Percentiles rank a stretch among this genome's conserved stretches.
Conservation (phyloP, 2,113 vertebrate genomes). For the Grantiella picta region DNA sequence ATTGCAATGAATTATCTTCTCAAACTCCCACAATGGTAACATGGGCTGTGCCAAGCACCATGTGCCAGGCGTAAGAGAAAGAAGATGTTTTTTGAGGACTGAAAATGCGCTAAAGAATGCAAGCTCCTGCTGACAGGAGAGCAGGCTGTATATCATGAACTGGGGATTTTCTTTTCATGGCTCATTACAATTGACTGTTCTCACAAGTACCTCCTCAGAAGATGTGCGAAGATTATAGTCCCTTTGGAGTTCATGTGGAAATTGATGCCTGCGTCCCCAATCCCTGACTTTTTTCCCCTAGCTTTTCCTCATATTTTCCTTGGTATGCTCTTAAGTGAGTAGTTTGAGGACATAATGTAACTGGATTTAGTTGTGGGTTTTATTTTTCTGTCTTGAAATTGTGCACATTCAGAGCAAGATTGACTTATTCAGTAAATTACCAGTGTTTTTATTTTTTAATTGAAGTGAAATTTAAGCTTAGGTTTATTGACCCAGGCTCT, state of each 20-base stretch:
- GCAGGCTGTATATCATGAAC: not conserved
- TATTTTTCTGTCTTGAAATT: not conserved
- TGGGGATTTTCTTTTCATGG: constrained; percentile 30
- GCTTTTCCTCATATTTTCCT: not conserved
- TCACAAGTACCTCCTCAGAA: constrained; percentile 12
- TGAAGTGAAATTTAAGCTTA: not conserved
- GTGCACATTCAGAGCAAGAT: not conserved
- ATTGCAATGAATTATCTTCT: constrained; percentile 4
- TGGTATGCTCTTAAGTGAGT: not conserved
- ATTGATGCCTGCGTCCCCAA: not conserved
- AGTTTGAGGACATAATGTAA: not conserved
- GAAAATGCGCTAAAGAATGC: not conserved
- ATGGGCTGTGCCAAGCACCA: not conserved
- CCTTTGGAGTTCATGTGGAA: not conserved
- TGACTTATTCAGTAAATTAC: not conserved
- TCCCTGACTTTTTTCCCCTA: not conserved
- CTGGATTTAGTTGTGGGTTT: not conserved
- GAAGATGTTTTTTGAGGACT: not conserved
- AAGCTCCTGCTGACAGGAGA: not conserved
- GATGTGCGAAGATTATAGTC: not conserved
- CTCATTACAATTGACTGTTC: not conserved
- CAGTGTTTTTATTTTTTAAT: not conserved
- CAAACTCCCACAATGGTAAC: not conserved
- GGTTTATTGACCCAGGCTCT: not conserved
- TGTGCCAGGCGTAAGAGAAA: not conserved